Base-by-base conservation (phyloP, 2,888 invertebrate species). In the Gibbula magus region DNA sequence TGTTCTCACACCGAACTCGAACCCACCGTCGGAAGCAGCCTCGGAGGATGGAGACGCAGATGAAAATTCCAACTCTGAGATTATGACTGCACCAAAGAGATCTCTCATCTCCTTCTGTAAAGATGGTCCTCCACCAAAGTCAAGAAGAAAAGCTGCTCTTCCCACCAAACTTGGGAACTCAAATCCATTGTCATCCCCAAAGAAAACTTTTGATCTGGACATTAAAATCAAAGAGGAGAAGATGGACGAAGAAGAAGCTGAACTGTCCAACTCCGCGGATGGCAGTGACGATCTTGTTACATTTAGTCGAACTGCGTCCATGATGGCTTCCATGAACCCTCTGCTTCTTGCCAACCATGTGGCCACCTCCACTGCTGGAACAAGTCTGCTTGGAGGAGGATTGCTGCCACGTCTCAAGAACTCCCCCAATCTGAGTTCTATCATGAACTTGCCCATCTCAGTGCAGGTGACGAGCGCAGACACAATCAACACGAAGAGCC, bases 71-170 rank as follows among this genome's bases (percentile, higher is more conserved):
- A 84, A 81, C 29, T 73, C 79, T 13, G 88, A 89, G 81, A 90
- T 90, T 75, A 84, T 82, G 70, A 79, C 88, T 7, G 89, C 90
- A 16, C 91, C 91, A 4, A 88, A 86, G 73, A 80, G 87, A 61
- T 85, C 85, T 22, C 83, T 89, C 22, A 80, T 88, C 77, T 85
- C 88, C 18, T 80, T 85, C 32, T 79, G 80, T 67, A 82, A 79
- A 20, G 88, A 88, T n/a, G 70, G 77, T 16, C 61, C 73, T 10
- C 77, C 53, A 5, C 22, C 77, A 16, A 84, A 84, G 79, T 85
- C 87, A 16, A 83, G 86, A 32, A 82, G 89, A 18, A 89, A 88
- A 81, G 83, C 88, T 20, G 81, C 85, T 35, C 84, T 82, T 53
- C 88, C 88, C 35, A 84, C 82, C 45, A 75, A 45, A 76, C 76